These are phyloP conservation scores for Trichonephila clavata DNA, from an alignment of 1,140 invertebrate genomes.

Conservation along the genomic window DNA sequence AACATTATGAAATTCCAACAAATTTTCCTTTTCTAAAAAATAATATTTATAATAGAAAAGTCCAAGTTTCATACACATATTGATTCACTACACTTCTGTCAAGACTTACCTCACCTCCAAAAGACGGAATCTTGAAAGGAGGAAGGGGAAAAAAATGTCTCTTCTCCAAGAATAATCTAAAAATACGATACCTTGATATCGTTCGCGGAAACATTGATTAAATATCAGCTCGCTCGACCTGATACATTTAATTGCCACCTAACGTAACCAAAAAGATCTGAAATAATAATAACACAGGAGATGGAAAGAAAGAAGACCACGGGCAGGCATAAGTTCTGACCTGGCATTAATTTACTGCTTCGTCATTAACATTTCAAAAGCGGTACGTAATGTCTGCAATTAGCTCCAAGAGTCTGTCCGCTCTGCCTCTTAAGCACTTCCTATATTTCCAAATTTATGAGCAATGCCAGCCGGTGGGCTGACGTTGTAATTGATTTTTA, in stretches of 20 bases:
- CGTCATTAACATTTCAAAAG: slow-evolving; percentile 67
- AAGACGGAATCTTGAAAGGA: too few species aligned
- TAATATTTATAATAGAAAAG: too few species aligned
- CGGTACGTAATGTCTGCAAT: slow-evolving; percentile 46
- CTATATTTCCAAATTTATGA: slow-evolving; percentile 74
- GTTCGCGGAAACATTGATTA: not conserved
- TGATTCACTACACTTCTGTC: too few species aligned
- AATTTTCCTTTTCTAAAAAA: too few species aligned
- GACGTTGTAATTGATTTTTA: slow-evolving; percentile 69
- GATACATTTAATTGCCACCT: not conserved
- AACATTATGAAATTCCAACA: too few species aligned
- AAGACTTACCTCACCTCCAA: too few species aligned
- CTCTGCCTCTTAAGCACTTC: slow-evolving; percentile 52
- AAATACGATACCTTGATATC: not conserved
- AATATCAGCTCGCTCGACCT: not conserved
- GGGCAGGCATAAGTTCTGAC: slow-evolving; percentile 19
- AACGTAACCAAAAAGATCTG: not conserved
- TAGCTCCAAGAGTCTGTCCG: slow-evolving; percentile 11
- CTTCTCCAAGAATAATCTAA: too few species aligned
- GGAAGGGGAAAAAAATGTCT: too few species aligned
- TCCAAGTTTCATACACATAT: too few species aligned
- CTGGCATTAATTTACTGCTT: slow-evolving; percentile 40
- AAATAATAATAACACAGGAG: not conserved
- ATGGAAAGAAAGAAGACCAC: not conserved
- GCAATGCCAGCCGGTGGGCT: slow-evolving; percentile 23